phyloP scores from a whole-genome alignment of 1,140 invertebrate genomes.

The Eumaeus atala region DNA sequence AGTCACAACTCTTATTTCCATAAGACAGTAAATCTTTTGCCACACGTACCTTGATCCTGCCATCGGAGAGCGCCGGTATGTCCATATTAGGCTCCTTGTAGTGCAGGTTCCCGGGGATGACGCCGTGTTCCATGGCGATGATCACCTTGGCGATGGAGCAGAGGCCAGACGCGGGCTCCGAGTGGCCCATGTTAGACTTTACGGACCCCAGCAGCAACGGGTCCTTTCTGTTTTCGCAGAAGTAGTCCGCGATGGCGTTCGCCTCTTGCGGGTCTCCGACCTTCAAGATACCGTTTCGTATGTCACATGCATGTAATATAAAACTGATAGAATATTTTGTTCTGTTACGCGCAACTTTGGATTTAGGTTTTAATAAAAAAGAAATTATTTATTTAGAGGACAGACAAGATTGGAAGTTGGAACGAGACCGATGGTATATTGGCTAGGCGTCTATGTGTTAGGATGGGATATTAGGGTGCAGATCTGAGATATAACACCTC shows the following conservation, averaged over 20 bases:
- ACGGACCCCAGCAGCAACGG: conserved; percentile 95
- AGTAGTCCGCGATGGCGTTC: conserved; percentile 93
- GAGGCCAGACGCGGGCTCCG: conserved; percentile 94
- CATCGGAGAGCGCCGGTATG: conserved; percentile 90
- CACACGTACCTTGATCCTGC: conserved; percentile 80
- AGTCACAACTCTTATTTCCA: too few relatives aligned
- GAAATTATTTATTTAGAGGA: too few relatives aligned
- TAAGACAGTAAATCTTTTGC: too few relatives aligned
- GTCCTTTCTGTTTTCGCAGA: conserved; percentile 87
- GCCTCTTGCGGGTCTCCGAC: conserved; percentile 97
- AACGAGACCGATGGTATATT: too few relatives aligned
- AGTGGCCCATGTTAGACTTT: conserved; percentile 98
- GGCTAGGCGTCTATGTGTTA: too few relatives aligned
- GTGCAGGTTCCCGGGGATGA: conserved; percentile 94
- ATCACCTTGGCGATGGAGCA: conserved; percentile 93
- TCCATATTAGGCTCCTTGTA: conserved; percentile 90
- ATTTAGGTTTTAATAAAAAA: too few relatives aligned
- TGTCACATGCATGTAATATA: too few relatives aligned
- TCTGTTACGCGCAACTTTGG: too few relatives aligned
- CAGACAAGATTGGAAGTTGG: too few relatives aligned
- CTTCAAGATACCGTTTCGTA: conserved; percentile 21
- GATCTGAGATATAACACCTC: too few relatives aligned
- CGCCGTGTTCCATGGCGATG: conserved; percentile 90
- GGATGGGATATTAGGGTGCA: too few relatives aligned
- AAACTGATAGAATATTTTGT: too few relatives aligned